Evolutionary conservation across 2,113 vertebrate species (phyloP).

Genomic region (Pygoscelis adeliae): DNA sequence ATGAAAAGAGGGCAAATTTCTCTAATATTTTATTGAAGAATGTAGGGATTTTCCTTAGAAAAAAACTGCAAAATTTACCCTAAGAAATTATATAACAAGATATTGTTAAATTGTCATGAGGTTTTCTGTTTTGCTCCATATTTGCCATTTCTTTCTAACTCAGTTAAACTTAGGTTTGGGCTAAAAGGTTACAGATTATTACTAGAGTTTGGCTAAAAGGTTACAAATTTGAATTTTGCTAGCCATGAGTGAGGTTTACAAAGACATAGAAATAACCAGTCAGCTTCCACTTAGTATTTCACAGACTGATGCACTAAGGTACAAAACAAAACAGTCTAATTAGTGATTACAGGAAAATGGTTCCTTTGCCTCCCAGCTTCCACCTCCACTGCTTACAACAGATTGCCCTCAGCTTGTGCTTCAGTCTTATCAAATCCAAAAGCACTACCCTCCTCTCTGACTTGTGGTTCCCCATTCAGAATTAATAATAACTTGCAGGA

Average conservation of each 20-base stretch:
- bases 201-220: background rate
- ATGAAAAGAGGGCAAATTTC: background rate
- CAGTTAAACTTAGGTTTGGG: background rate
- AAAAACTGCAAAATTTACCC: background rate
- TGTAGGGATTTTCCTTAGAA: background rate
- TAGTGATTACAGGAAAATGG: background rate
- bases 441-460: background rate
- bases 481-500: background rate
- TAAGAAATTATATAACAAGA: background rate
- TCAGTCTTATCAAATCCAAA: background rate
- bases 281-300: background rate
- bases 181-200: background rate
- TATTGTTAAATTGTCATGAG: background rate
- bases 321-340: background rate
- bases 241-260: background rate
- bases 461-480: background rate
- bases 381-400: background rate
- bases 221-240: background rate
- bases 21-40: background rate
- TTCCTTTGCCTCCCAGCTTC: background rate
- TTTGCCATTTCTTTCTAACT: slow-evolving; percentile 9
- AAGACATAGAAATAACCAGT: background rate
- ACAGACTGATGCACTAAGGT: background rate
- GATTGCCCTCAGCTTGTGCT: background rate
- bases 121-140: background rate